Evolutionary conservation across 1,140 invertebrate species (phyloP), one percentile per base, ranked within the genome.

Genomic region (Spodoptera litura): DNA sequence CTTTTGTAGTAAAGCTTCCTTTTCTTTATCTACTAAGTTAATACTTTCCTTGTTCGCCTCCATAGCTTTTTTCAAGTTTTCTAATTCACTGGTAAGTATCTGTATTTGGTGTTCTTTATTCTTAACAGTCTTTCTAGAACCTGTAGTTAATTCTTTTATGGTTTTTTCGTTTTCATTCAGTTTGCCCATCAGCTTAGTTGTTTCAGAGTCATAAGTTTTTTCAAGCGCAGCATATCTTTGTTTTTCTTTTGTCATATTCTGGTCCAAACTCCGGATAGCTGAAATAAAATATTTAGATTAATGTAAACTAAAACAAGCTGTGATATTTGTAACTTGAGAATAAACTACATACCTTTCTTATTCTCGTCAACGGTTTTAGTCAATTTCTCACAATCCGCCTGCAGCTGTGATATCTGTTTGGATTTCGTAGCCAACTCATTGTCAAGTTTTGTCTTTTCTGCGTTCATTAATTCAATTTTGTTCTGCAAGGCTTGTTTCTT

Each of bases 31-130:
- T 27, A 79, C 31, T 9, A 38, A 1, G 25, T 25, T 55, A 13
- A 81, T 15, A 74, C 82, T 83, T 62, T 84, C 79, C 61, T 77
- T 52, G 12, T 75, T 27, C 11, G 25, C 52, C 12, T 80, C 51
- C 49, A 78, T 53, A 11, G 49, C 62, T 49, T 75, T 76, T 35
- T 71, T 75, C 8, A 87, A 27, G 9, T 74, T 81, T 62, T 83
- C 79, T 9, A 83, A 62, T 64, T 87, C 81, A 15, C 78, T 64
- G 38, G 82, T 82, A 49, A 88, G 73, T 35, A n/a, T 79, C 51
- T 85, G 61, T 51, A 86, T 85, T 77, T 83, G 58, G 59, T 85
- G 56, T 15, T 83, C 82, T 73, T 87, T 82, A 31, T 71, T 83
- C 73, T 85, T 78, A 56, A 79, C 70, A 52, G 52, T 62, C 44